These are phyloP conservation scores for Lysiphlebus fabarum DNA, from an alignment of 1,140 invertebrate genomes.

Conservation along the genomic window DNA sequence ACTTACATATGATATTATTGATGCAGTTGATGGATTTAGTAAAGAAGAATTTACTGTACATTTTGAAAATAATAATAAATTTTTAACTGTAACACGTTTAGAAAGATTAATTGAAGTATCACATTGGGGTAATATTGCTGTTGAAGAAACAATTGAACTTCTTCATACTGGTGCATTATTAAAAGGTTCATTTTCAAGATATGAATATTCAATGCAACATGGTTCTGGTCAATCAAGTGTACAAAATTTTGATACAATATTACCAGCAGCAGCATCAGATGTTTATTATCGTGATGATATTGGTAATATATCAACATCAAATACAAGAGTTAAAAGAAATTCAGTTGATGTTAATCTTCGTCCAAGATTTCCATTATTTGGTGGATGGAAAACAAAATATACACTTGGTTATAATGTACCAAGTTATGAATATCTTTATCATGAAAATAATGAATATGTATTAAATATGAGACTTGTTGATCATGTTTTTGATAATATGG, in stretches of 20 bases:
- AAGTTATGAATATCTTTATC: conserved; percentile 91
- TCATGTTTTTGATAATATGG: conserved; percentile 95
- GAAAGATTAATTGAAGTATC: conserved; percentile 92
- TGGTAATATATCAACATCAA: conserved; percentile 98
- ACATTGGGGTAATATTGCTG: conserved; percentile 99
- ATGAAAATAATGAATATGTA: conserved; percentile 75
- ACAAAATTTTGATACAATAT: conserved; percentile 86
- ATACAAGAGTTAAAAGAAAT: conserved; percentile 82
- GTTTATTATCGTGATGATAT: conserved; percentile 97
- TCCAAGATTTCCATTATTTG: conserved; percentile 96
- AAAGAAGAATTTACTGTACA: conserved; percentile 76
- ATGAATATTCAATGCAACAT: conserved; percentile 91
- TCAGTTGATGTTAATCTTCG: conserved; percentile 93
- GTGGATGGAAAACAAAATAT: conserved; percentile 98
- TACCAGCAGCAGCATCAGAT: conserved; percentile 88
- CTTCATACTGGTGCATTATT: conserved; percentile 88
- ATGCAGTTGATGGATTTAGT: conserved; percentile 63
- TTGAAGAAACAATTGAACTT: conserved; percentile 92
- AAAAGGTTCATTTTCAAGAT: conserved; percentile 90
- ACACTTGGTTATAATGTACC: conserved; percentile 96
- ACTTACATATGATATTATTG: conserved; percentile 85
- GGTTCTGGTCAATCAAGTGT: conserved; percentile 82
- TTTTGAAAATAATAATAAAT: conserved; percentile 95
- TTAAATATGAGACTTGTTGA: conserved; percentile 91
- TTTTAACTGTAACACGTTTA: conserved; percentile 84